Evolutionary conservation across 2,113 vertebrate species (phyloP).

Genomic region (Thinocorus orbignyianus): DNA sequence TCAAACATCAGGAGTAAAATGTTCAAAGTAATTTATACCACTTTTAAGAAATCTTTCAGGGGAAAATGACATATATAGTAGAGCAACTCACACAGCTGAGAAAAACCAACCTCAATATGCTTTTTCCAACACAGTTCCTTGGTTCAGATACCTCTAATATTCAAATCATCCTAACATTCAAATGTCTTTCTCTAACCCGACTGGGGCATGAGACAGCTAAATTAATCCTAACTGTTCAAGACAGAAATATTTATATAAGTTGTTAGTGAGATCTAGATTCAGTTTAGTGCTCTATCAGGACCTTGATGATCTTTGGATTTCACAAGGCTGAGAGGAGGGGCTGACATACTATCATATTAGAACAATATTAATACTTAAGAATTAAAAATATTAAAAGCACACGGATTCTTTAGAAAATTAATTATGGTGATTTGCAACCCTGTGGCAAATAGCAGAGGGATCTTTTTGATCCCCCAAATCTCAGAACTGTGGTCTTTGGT

Average conservation of each 20-base stretch:
- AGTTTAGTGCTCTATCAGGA: background rate
- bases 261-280: background rate
- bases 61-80: background rate
- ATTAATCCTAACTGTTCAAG: background rate
- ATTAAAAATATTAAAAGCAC: background rate
- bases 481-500: background rate
- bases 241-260: background rate
- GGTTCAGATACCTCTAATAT: background rate
- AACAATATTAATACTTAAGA: too few species aligned
- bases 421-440: background rate
- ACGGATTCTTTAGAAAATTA: background rate
- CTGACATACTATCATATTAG: background rate
- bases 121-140: background rate
- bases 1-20: background rate
- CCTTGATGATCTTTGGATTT: background rate
- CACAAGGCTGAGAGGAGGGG: background rate
- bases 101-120: background rate
- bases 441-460: background rate
- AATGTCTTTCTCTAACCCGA: background rate
- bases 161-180: background rate
- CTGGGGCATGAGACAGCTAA: background rate
- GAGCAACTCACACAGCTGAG: background rate
- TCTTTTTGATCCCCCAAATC: background rate
- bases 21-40: background rate
- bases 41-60: background rate